Conservation (phyloP, 2,797 vertebrate genomes). For the Neoniphon sammara region DNA sequence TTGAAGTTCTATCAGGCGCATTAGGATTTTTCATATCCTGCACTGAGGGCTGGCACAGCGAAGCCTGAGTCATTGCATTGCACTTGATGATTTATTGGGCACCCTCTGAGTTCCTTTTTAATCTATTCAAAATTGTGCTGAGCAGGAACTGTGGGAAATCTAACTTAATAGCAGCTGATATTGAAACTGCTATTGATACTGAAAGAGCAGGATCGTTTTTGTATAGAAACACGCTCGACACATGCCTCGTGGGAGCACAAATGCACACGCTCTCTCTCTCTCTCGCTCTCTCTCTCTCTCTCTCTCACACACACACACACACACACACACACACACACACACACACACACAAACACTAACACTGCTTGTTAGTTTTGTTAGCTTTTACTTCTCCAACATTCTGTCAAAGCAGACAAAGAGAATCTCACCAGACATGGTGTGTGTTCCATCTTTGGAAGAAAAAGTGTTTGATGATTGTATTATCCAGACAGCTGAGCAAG, state of each 20-base stretch:
- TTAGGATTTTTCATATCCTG: constrained; percentile 65
- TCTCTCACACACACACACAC: constrained; percentile 32
- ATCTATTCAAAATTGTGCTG: constrained; percentile 72
- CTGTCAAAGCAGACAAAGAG: constrained; percentile 78
- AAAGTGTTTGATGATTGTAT: constrained; percentile 79
- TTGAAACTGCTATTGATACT: constrained; percentile 57
- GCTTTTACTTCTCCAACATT: constrained; percentile 76
- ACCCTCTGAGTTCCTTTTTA: constrained; percentile 62
- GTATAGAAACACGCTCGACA: constrained; percentile 42
- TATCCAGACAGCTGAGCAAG: constrained; percentile 75
- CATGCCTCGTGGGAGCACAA: constrained; percentile 48
- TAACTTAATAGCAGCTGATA: constrained; percentile 64
- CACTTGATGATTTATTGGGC: constrained; percentile 72
- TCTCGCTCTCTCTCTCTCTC: no score
- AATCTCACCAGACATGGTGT: constrained; percentile 70
- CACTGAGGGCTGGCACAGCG: constrained; percentile 36
- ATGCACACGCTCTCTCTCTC: constrained; percentile 34
- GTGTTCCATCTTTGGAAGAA: constrained; percentile 70
- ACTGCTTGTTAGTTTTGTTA: constrained; percentile 77
- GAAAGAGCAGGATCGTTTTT: constrained; percentile 49
- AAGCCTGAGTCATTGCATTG: constrained; percentile 63
- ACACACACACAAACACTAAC: constrained; percentile 30
- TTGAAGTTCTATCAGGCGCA: constrained; percentile 43
- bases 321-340: constrained; percentile 29
- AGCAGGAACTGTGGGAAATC: constrained; percentile 58